Evolutionary conservation across 1,140 invertebrate genomes (phyloP).

Genomic region (Riptortus pedestris): DNA sequence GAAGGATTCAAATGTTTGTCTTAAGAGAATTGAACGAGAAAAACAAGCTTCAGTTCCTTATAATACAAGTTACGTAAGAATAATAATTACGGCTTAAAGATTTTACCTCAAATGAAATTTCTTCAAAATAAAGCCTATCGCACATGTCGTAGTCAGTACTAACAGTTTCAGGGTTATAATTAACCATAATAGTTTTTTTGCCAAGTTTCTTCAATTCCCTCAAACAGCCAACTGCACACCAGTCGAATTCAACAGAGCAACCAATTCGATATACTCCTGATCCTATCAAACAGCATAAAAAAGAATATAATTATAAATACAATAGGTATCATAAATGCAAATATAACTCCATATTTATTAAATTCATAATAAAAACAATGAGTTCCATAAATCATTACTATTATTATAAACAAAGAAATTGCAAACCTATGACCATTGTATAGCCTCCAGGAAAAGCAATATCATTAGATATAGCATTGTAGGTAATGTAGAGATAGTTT

Average conservation of each 20-base stretch:
- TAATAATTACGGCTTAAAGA: too few relatives aligned
- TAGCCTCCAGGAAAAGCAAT: slow-evolving; percentile 68
- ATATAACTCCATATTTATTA: too few relatives aligned
- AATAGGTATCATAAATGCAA: background rate
- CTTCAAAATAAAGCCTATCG: slow-evolving; percentile 96
- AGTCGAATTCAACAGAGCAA: slow-evolving; percentile 98
- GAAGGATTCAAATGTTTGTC: too few relatives aligned
- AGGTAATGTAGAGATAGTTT: slow-evolving; percentile 96
- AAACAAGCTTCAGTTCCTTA: too few relatives aligned
- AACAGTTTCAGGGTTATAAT: slow-evolving; percentile 99
- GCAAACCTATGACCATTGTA: slow-evolving; percentile 65
- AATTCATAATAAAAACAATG: background rate
- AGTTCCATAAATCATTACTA: too few relatives aligned
- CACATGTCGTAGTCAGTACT: slow-evolving; percentile 99
- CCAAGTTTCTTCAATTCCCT: slow-evolving; percentile 75
- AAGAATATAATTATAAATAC: background rate
- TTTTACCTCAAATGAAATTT: slow-evolving; percentile 89
- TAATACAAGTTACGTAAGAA: too few relatives aligned
- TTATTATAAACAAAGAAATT: background rate
- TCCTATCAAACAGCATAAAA: slow-evolving; percentile 40
- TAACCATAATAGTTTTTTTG: slow-evolving; percentile 94
- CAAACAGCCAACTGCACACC: slow-evolving; percentile 96
- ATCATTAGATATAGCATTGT: slow-evolving; percentile 83
- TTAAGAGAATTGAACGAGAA: too few relatives aligned
- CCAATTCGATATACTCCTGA: slow-evolving; percentile 98